These are phyloP conservation scores for Triops cancriformis DNA, from an alignment of 1,140 invertebrate genomes.

Conservation along the genomic window DNA sequence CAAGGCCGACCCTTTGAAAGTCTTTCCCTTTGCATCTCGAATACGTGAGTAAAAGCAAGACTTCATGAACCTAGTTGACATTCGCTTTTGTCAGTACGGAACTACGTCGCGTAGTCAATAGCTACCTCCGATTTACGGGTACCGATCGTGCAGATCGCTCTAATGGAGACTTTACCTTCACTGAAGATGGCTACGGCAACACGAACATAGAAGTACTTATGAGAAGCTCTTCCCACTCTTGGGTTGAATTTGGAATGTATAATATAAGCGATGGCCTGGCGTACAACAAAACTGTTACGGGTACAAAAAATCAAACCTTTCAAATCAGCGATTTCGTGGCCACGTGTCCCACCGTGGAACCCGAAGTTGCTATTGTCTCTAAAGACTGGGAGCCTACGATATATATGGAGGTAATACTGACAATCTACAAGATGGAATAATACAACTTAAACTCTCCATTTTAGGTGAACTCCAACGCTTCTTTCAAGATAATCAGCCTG, in stretches of 20 bases:
- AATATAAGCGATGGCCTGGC: not conserved
- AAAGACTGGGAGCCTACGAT: conserved; percentile 21
- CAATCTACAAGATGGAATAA: not conserved
- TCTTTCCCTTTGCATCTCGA: conserved; percentile 33
- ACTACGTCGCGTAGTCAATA: conserved; percentile 33
- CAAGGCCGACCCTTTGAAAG: conserved; percentile 24
- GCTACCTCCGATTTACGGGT: conserved; percentile 35
- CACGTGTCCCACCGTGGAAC: not conserved
- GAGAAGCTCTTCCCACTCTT: not conserved
- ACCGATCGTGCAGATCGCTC: conserved; percentile 35
- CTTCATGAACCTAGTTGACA: not conserved
- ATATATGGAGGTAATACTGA: conserved; percentile 14
- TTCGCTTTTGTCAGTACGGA: not conserved
- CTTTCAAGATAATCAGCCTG: conserved; percentile 22
- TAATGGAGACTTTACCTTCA: conserved; percentile 37
- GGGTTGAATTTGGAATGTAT: not conserved
- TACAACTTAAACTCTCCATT: not conserved
- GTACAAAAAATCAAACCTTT: not conserved
- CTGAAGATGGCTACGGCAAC: conserved; percentile 39
- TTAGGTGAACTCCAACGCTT: conserved; percentile 8
- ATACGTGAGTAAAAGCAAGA: not conserved
- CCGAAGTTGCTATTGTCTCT: conserved; percentile 34
- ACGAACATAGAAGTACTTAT: conserved; percentile 38
- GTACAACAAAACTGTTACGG: not conserved
- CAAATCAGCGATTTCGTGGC: not conserved